phyloP scores from a whole-genome alignment of 2,888 invertebrate genomes.

The Pristionchus exspectatus region DNA sequence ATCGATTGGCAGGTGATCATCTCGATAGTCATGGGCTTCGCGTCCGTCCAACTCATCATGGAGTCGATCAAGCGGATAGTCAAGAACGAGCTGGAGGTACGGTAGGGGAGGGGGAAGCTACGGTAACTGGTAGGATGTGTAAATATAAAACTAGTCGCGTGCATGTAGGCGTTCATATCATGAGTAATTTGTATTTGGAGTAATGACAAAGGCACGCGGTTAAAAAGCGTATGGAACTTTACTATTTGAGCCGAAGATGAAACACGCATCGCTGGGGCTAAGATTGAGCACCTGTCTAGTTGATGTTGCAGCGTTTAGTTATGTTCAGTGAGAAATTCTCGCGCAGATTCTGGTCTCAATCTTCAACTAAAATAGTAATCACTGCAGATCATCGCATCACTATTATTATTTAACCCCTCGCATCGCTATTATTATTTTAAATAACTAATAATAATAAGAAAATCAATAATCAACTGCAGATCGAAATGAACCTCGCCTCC shows the following conservation, averaged over 20 bases:
- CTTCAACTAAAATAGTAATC: too few relatives aligned
- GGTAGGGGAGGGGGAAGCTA: background rate
- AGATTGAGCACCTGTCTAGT: background rate
- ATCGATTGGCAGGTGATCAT: conserved; percentile 75
- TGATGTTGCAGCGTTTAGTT: background rate
- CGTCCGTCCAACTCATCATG: conserved; percentile 80
- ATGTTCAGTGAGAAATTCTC: background rate
- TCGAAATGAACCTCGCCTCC: conserved; percentile 68
- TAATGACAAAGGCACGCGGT: too few relatives aligned
- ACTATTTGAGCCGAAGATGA: too few relatives aligned
- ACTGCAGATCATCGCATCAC: too few relatives aligned
- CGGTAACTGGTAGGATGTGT: background rate
- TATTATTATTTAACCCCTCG: too few relatives aligned
- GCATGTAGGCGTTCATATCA: too few relatives aligned
- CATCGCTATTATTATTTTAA: background rate
- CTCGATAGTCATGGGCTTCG: conserved; percentile 81
- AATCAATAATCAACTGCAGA: conserved; percentile 60
- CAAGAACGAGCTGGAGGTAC: conserved; percentile 16
- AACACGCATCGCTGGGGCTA: too few relatives aligned
- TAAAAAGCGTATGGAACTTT: too few relatives aligned
- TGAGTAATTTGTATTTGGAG: too few relatives aligned
- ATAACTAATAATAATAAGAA: background rate
- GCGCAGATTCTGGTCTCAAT: background rate
- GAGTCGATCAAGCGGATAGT: conserved; percentile 67
- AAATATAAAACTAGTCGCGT: too few relatives aligned